Evolutionary conservation across 2,113 vertebrate genomes (phyloP), one percentile per base, ranked within the genome.

Genomic region (Hydropotes inermis): DNA sequence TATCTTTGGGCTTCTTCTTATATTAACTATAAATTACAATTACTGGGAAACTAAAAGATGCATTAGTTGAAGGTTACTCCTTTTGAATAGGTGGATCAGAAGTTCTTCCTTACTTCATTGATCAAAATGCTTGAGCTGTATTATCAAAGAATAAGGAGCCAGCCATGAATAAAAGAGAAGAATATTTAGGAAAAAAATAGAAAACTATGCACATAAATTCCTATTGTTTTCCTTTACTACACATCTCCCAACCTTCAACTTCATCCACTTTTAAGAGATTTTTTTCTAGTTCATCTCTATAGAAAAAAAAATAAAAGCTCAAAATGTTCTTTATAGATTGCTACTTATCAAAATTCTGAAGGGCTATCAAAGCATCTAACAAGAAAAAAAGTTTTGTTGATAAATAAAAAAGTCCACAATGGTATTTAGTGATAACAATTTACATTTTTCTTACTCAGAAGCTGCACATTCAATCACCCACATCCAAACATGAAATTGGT

Each of bases 321-420:
- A 84, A 93, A 81, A 39, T 45, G 17, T 25, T 64, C 64, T 94
- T 39, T 57, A 55, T 17, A 52, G 3, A 64, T 85, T 84, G 6
- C 0, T 27, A 85, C 58, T 90, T 81, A 70, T 94, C 14, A 84
- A 45, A 33, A 28, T 91, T 74, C 61, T 93, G 19, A 97, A 87
- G 61, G 28, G 50, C 3, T 84, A 90, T 89, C 58, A 93, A 95
- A 89, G 30, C 19, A 60, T 70, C 36, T 76, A 91, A 74, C 67
- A 97, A 43, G 36, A 55, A 87, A 83, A 61, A 67, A 70, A 4
- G 19, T 94, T 85, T 57, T 6, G 3, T 87, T 58, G 27, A 47
- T 87, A 89, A 94, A 91, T 87, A 88, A 92, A 93, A n/a, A 93
- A 36, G 14, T 85, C 33, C 16, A 8, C 27, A 97, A 88, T 55